Conservation (phyloP, 1,140 invertebrate species). For the Mizuhopecten yessoensis region DNA sequence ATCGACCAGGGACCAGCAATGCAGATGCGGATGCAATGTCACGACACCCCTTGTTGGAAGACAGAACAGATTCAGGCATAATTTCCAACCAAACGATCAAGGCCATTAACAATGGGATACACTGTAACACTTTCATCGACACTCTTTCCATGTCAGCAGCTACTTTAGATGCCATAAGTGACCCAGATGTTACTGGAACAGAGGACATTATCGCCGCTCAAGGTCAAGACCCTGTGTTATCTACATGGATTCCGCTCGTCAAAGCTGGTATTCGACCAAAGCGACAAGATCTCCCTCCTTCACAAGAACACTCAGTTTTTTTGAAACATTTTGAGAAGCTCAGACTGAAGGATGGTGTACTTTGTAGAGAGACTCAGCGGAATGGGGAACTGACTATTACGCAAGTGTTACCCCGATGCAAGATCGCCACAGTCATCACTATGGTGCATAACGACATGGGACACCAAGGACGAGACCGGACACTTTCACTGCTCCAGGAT, state of each 20-base stretch:
- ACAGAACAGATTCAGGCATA: not conserved
- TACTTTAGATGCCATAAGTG: not conserved
- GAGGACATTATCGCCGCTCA: not conserved
- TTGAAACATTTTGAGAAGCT: slow-evolving; percentile 23
- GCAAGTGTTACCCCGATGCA: not conserved
- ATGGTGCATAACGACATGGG: slow-evolving; percentile 29
- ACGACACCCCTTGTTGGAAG: slow-evolving; percentile 11
- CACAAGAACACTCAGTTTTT: not conserved
- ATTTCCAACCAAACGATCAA: not conserved
- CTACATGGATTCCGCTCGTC: not conserved
- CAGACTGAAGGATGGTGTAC: not conserved
- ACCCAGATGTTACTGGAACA: not conserved
- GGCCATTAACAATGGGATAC: not conserved
- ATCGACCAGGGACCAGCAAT: slow-evolving; percentile 44
- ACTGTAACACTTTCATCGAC: not conserved
- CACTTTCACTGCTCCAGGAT: too few species aligned
- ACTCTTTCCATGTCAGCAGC: not conserved
- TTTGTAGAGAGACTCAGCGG: not conserved
- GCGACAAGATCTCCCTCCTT: not conserved
- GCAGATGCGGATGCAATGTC: slow-evolving; percentile 61
- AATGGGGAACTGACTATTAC: not conserved
- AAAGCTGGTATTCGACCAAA: not conserved
- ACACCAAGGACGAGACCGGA: too few species aligned
- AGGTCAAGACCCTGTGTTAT: not conserved
- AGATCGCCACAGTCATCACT: not conserved